Conservation (phyloP, 2,797 vertebrate genomes). For the Leptatherina wallacei region DNA sequence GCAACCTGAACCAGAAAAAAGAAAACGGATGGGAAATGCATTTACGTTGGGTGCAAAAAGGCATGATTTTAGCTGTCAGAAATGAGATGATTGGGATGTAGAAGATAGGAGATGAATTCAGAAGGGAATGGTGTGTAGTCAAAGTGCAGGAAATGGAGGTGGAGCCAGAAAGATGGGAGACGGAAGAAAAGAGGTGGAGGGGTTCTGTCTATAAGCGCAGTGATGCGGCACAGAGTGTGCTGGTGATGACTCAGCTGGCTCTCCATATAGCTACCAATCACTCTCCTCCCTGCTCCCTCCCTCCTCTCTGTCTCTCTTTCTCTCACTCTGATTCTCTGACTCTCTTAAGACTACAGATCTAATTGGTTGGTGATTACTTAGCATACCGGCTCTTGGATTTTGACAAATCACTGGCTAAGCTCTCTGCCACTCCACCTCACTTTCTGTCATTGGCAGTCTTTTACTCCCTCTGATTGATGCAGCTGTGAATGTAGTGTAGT, state of each 20-base stretch:
- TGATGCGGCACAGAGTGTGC: slow-evolving; percentile 85
- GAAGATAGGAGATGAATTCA: slow-evolving; percentile 32
- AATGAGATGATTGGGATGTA: slow-evolving; percentile 27
- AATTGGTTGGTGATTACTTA: slow-evolving; percentile 71
- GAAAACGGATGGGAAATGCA: slow-evolving; percentile 24
- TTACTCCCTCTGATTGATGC: slow-evolving; percentile 39
- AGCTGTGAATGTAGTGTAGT: slow-evolving; percentile 34
- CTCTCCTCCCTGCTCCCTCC: slow-evolving; percentile 56
- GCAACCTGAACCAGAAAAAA: slow-evolving; percentile 11
- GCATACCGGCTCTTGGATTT: slow-evolving; percentile 57
- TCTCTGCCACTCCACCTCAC: slow-evolving; percentile 40
- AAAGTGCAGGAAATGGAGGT: slow-evolving; percentile 68
- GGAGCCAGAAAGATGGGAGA: slow-evolving; percentile 65
- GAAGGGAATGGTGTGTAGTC: slow-evolving; percentile 41
- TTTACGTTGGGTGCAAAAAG: slow-evolving; percentile 37
- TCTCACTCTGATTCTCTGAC: slow-evolving; percentile 52
- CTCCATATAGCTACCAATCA: slow-evolving; percentile 85
- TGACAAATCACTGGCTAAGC: slow-evolving; percentile 60
- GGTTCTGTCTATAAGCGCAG: slow-evolving; percentile 84
- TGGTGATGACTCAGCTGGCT: slow-evolving; percentile 86
- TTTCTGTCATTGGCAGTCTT: slow-evolving; percentile 34
- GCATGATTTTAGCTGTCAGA: slow-evolving; percentile 16
- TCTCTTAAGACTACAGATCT: slow-evolving; percentile 67
- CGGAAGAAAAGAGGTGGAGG: slow-evolving; percentile 71
- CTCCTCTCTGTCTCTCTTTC: slow-evolving; percentile 26